These are phyloP conservation scores for Drosophila funebris DNA, from an alignment of 1,140 invertebrate species.

Conservation along the genomic window DNA sequence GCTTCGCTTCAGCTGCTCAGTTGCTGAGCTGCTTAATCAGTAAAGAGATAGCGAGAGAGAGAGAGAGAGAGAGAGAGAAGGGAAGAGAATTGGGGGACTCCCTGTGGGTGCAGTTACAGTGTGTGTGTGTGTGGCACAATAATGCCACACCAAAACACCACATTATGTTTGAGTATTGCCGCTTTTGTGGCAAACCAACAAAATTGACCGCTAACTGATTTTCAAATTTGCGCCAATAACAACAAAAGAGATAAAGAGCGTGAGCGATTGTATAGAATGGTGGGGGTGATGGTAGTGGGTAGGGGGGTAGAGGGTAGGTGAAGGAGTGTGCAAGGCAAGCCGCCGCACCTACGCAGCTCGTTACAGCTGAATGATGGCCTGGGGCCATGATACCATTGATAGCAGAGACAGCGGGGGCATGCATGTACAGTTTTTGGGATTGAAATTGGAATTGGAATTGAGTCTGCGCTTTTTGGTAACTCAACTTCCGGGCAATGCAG, in stretches of 20 bases:
- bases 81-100: too few relatives aligned
- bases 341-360: constrained; percentile 70
- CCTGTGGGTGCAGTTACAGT: constrained; percentile 6
- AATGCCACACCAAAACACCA: constrained; percentile 71
- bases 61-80: neutral
- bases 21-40: constrained; percentile 34
- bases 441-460: constrained; percentile 49
- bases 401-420: too few relatives aligned
- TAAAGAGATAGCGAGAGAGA: neutral
- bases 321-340: too few relatives aligned
- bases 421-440: neutral
- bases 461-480: constrained; percentile 69
- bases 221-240: constrained; percentile 64
- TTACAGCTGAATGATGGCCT: constrained; percentile 50
- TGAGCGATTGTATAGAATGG: neutral
- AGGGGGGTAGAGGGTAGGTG: neutral
- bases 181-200: constrained; percentile 67
- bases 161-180: constrained; percentile 60
- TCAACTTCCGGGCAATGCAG: constrained; percentile 62
- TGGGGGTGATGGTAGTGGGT: too few relatives aligned
- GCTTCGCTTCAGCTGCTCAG: constrained; percentile 23
- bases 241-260: neutral
- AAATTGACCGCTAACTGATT: constrained; percentile 79
- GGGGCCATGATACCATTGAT: too few relatives aligned
- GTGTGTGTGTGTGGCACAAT: constrained; percentile 42